Evolutionary conservation across 2,888 invertebrate species (phyloP).

Genomic region (Leucoma salicis): DNA sequence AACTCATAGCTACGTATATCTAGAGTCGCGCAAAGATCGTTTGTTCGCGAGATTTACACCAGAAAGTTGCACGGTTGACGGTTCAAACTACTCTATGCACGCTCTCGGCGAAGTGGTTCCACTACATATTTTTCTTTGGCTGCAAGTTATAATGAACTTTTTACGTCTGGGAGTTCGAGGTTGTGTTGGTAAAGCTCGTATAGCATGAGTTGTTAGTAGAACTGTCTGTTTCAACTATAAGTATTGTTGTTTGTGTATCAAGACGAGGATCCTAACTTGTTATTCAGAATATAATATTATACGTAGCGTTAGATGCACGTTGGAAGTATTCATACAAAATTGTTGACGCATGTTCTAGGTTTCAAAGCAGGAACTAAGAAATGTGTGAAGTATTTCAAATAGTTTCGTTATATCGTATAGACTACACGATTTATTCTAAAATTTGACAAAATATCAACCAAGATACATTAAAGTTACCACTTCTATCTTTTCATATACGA

Average conservation of each 20-base stretch:
- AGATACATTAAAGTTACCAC: too few relatives aligned
- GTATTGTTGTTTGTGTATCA: too few relatives aligned
- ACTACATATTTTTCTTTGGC: conserved; percentile 36
- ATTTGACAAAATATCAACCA: too few relatives aligned
- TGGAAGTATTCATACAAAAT: background rate
- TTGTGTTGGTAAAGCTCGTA: conserved; percentile 21
- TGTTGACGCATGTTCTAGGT: too few relatives aligned
- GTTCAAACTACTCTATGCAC: conserved; percentile 28
- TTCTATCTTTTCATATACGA: too few relatives aligned
- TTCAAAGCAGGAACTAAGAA: too few relatives aligned
- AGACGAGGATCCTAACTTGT: too few relatives aligned
- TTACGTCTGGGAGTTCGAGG: conserved; percentile 15
- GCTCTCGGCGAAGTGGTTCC: conserved; percentile 25
- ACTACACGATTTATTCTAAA: too few relatives aligned
- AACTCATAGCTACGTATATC: conserved; percentile 16
- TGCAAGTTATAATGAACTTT: conserved; percentile 44
- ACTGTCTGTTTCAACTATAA: conserved; percentile 15
- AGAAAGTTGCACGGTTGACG: conserved; percentile 37
- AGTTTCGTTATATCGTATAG: too few relatives aligned
- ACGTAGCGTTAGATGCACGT: too few relatives aligned
- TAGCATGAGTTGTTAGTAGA: conserved; percentile 18
- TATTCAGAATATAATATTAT: too few relatives aligned
- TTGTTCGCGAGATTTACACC: conserved; percentile 40
- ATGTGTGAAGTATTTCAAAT: too few relatives aligned
- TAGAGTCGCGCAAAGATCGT: conserved; percentile 25